Percentiles rank a stretch among this genome's conserved stretches.
These are phyloP conservation scores for Phyllostomus hastatus DNA, from an alignment of 2,113 vertebrate species.

Conservation along the genomic window DNA sequence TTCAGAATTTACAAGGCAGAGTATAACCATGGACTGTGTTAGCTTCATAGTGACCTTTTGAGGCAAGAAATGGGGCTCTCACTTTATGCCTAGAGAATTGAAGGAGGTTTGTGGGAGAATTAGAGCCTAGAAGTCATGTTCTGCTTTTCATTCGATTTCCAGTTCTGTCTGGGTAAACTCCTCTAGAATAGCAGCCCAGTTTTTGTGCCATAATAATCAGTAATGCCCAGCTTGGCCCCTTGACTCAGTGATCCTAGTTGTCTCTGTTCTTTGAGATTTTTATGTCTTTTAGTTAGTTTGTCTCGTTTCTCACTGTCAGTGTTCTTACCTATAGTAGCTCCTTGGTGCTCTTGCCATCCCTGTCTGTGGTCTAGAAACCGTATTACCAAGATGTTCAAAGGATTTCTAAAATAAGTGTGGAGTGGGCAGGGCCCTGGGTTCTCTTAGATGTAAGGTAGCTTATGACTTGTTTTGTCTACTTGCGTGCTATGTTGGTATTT, in stretches of 20 bases:
- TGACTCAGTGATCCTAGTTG: not conserved
- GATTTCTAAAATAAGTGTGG: not conserved
- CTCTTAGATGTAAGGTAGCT: not conserved
- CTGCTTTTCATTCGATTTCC: not conserved
- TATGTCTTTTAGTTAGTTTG: not conserved
- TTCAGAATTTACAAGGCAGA: not conserved
- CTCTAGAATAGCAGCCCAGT: not conserved
- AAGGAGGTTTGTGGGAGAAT: not conserved
- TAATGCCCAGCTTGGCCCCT: not conserved
- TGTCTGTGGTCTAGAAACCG: not conserved
- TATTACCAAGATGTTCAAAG: not conserved
- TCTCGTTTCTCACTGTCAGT: not conserved
- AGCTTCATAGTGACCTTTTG: not conserved
- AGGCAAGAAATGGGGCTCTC: not conserved
- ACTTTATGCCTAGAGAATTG: not conserved
- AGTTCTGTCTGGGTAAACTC: not conserved
- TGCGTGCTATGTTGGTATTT: not conserved
- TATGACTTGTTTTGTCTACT: slow-evolving; percentile 27
- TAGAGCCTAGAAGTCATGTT: not conserved
- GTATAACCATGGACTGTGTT: not conserved
- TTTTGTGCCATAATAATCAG: not conserved
- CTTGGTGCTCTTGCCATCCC: not conserved
- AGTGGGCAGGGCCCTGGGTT: not conserved
- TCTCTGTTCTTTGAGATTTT: not conserved
- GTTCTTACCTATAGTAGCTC: not conserved